Evolutionary conservation across 2,113 vertebrate species (phyloP).

Genomic region (Ceratotherium simum): DNA sequence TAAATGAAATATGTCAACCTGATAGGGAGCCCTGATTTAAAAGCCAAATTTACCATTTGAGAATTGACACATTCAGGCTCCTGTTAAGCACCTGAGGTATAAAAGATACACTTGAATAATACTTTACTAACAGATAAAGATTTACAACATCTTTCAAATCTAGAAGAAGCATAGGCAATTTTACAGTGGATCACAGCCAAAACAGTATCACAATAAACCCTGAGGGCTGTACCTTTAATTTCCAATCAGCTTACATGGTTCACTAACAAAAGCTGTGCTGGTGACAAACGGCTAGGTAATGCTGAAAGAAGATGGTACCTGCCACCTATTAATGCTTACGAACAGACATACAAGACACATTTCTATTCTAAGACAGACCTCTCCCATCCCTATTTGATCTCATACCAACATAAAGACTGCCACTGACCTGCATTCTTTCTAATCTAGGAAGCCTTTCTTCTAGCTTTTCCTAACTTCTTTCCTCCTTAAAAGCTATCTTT

Average conservation of each 20-base stretch:
- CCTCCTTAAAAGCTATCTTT: not conserved
- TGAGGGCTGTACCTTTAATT: not conserved
- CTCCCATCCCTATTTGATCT: not conserved
- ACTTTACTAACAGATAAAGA: constrained; percentile 29
- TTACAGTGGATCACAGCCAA: not conserved
- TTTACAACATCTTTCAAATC: constrained; percentile 37
- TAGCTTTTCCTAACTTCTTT: not conserved
- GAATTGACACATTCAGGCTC: not conserved
- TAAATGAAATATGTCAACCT: constrained; percentile 32
- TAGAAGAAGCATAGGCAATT: constrained; percentile 16
- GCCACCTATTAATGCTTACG: not conserved
- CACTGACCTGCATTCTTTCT: not conserved
- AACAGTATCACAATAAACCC: not conserved
- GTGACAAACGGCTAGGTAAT: not conserved
- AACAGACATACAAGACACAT: not conserved
- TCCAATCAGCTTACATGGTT: not conserved
- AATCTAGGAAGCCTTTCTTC: not conserved
- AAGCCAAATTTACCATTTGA: constrained; percentile 35
- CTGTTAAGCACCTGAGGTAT: not conserved
- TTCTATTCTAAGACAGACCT: not conserved
- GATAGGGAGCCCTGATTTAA: not conserved
- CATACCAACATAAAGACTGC: not conserved
- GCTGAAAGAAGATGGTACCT: not conserved
- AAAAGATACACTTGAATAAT: not conserved
- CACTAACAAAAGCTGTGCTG: not conserved